Evolutionary conservation across 2,888 invertebrate species (phyloP).

Genomic region (Metopia argyrocephala): DNA sequence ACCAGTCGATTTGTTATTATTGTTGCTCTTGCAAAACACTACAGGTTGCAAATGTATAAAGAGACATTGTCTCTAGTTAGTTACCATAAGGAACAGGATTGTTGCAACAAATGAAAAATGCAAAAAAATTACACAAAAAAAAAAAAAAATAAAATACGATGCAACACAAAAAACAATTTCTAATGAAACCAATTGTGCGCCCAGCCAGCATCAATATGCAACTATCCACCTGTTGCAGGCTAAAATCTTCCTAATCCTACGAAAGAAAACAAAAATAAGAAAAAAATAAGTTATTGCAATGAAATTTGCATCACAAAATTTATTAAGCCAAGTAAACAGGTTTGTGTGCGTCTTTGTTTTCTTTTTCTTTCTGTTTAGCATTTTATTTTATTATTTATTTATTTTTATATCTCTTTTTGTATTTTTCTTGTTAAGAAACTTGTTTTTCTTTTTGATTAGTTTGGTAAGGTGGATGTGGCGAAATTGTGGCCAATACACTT

Average conservation of each 20-base stretch:
- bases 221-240: slow-evolving; percentile 55
- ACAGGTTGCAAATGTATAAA: slow-evolving; percentile 44
- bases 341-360: slow-evolving; percentile 28
- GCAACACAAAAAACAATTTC: slow-evolving; percentile 22
- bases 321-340: slow-evolving; percentile 54
- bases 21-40: slow-evolving; percentile 16
- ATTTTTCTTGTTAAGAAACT: slow-evolving; percentile 37
- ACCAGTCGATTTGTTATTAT: slow-evolving; percentile 31
- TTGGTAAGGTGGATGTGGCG: slow-evolving; percentile 49
- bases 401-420: slow-evolving; percentile 15
- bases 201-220: slow-evolving; percentile 49
- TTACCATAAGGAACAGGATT: slow-evolving; percentile 51
- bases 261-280: no score
- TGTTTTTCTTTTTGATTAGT: slow-evolving; percentile 47
- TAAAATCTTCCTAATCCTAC: slow-evolving; percentile 56
- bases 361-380: slow-evolving; percentile 1
- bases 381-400: slow-evolving; percentile 8
- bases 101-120: slow-evolving; percentile 33
- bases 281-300: slow-evolving; percentile 53
- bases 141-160: neutral
- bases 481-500: slow-evolving; percentile 50
- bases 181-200: slow-evolving; percentile 38
- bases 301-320: slow-evolving; percentile 58
- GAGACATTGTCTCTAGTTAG: slow-evolving; percentile 40
- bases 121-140: neutral